Conservation (phyloP, 2,888 invertebrate species). For the Torymus texanus region DNA sequence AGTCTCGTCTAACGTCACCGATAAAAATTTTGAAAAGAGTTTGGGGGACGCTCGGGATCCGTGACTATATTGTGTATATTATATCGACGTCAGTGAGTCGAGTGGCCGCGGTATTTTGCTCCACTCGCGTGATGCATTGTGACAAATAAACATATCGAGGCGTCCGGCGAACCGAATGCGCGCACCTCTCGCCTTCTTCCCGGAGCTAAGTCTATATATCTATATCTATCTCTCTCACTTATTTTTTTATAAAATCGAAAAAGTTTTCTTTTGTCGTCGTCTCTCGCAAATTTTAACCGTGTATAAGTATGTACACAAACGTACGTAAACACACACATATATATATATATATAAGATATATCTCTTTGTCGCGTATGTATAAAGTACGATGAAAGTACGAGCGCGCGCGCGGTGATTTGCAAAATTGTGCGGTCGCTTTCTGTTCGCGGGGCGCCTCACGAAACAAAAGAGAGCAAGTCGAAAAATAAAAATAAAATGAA, state of each 20-base stretch:
- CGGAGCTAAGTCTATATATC: too few relatives aligned
- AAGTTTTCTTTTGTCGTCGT: background rate
- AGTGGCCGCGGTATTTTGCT: slow-evolving; percentile 46
- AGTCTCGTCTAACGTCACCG: too few relatives aligned
- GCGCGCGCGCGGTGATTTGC: background rate
- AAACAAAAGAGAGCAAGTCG: slow-evolving; percentile 22
- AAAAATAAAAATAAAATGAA: slow-evolving; percentile 13
- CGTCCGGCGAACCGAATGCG: slow-evolving; percentile 52
- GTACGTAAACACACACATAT: background rate
- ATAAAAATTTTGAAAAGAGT: too few relatives aligned
- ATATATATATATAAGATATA: too few relatives aligned
- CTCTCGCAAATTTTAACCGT: too few relatives aligned
- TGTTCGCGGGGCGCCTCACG: slow-evolving; percentile 39
- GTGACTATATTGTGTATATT: slow-evolving; percentile 1
- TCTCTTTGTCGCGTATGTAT: background rate
- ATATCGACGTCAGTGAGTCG: slow-evolving; percentile 44
- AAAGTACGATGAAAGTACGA: slow-evolving; percentile 31
- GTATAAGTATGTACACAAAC: background rate
- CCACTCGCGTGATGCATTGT: slow-evolving; percentile 60
- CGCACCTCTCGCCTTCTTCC: too few relatives aligned
- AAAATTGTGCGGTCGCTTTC: slow-evolving; percentile 11
- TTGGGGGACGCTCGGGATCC: too few relatives aligned
- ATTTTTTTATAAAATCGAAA: slow-evolving; percentile 1
- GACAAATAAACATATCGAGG: slow-evolving; percentile 64
- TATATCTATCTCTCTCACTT: background rate